Evolutionary conservation across 2,113 vertebrate genomes (phyloP), one percentile per base, ranked within the genome.

Genomic region (Larimichthys polyactis): DNA sequence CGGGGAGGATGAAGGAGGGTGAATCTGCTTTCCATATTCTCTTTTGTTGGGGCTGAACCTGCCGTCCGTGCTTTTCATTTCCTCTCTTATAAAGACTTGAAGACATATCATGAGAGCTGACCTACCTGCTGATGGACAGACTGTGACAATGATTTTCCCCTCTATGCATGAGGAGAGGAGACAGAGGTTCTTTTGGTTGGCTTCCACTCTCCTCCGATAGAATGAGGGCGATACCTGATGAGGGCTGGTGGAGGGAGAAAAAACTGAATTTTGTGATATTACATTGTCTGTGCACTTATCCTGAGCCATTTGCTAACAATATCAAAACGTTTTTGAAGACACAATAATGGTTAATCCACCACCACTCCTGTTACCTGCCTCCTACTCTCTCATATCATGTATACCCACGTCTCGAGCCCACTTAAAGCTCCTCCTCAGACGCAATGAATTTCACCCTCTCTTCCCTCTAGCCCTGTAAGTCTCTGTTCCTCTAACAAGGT

Each of bases 1-100:
- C 52, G 9, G 19, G 64, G 44, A 73, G 54, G 54, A 66, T 71
- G 77, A 85, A 81, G 46, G 46, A 59, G 63, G 44, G 2, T 54
- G 55, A 7, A 75, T 55, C 59, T 67, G 44, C 49, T 89, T 71
- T 82, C 78, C 73, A 89, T 78, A 69, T 44, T 67, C n/a, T 48
- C 66, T 82, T 76, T 81, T 86, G 71, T 81, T 40, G 63, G 51
- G 24, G 60, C 20, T 48, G 55, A 71, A 65, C 73, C 62, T 60
- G 40, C 44, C 44, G 7, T 29, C 57, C 9, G 0, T 11, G 54
- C 44, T 65, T 51, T 71, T 89, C 69, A 79, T 91, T 84, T 88
- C 79, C 81, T 81, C 43, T 70, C 20, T 57, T 43, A 7, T 44
- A 36, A 44, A 77, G 58, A 73, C 71, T 44, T 44, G 46, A 72